Conservation (phyloP, 1,140 invertebrate species). For the Bradynema listronoti region DNA sequence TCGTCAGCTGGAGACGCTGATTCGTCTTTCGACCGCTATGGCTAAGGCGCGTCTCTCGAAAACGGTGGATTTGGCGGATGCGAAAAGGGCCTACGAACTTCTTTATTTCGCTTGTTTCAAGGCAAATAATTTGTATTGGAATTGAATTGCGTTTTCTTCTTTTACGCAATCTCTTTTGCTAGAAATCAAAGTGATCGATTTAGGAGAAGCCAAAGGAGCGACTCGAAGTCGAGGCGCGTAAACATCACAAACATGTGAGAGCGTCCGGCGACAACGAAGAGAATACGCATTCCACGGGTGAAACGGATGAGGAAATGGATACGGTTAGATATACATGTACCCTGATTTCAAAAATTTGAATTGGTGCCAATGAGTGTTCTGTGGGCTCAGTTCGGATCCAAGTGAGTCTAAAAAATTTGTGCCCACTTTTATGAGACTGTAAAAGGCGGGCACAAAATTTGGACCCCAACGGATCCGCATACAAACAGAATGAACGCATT, state of each 20-base stretch:
- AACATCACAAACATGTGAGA: slow-evolving; percentile 10
- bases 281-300: slow-evolving; percentile 12
- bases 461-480: background rate
- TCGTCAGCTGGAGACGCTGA: slow-evolving; percentile 91
- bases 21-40: slow-evolving; percentile 93
- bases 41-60: slow-evolving; percentile 85
- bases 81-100: slow-evolving; percentile 81
- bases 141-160: background rate
- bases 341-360: background rate
- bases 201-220: slow-evolving; percentile 47
- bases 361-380: background rate
- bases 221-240: slow-evolving; percentile 20
- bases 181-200: background rate
- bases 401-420: background rate
- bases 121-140: slow-evolving; percentile 54
- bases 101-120: slow-evolving; percentile 98
- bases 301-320: slow-evolving; percentile 42
- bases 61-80: slow-evolving; percentile 74
- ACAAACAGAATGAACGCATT: too few species aligned
- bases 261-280: slow-evolving; percentile 7
- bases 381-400: background rate
- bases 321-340: slow-evolving; percentile 7
- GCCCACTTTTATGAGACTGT: background rate
- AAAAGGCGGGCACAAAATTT: background rate
- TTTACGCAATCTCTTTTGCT: background rate